Evolutionary conservation across 2,888 invertebrate species (phyloP), one percentile per base, ranked within the genome.

Genomic region (Pollenia amentaria): DNA sequence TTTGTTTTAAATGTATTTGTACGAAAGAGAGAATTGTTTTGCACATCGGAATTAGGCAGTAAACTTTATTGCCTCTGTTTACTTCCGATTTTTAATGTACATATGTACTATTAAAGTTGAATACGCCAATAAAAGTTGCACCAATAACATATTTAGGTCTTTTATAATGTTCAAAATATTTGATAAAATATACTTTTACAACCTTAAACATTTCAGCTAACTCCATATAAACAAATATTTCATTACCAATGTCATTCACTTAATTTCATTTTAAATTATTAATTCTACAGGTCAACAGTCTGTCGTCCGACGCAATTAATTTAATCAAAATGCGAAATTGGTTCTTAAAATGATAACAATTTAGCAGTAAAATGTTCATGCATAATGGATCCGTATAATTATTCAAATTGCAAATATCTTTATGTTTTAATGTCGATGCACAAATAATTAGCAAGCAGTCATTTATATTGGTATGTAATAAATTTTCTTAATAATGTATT

Each of bases 401-500:
- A 29, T 29, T 29, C 29, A 29, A 29, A 29, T 6, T 29, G 0
- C 29, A 6, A 29, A 6, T 29, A 6, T 29, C 29, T 16, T 16
- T 62, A 42, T 38, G 16, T n/a, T 62, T 42, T 14, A 42, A 42
- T 16, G 12, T 12, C n/a, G 29, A 2, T n/a, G 12, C 29, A 29
- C 29, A 18, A 29, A 18, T 16, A 46, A 60, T n/a, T 12, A 21
- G 60, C 46, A 16, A 12, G 29, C 16, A 16, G n/a, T 29, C n/a
- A 57, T n/a, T 29, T 9, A 73, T 29, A 9, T 57, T 44, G 72
- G 72, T 57, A 72, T 21, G 72, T 70, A 70, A 21, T 9, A 51
- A 12, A 40, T 40, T 69, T 53, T 11, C 53, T 18, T 3, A 8
- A 55, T 6, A 29, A 29, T 29, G 6, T 29, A 29, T 29, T 29